Evolutionary conservation across 2,888 invertebrate species (phyloP).

Genomic region (Cephus runcator): DNA sequence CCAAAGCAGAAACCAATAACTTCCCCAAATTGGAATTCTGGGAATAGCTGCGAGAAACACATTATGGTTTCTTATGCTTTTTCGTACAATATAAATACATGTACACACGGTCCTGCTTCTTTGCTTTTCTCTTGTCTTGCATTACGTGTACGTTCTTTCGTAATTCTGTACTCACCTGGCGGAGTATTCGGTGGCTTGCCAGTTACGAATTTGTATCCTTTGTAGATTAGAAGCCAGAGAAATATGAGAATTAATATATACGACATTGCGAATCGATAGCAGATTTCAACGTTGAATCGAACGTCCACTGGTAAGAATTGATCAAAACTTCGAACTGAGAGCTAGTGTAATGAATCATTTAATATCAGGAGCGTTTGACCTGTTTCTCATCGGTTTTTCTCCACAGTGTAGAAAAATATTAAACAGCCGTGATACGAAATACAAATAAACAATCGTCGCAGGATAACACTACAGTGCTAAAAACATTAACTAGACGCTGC

Average conservation of each 20-base stretch:
- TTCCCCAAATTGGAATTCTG: slow-evolving; percentile 72
- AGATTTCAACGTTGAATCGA: no score
- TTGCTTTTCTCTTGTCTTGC: background rate
- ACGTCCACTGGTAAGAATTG: no score
- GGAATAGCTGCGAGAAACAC: slow-evolving; percentile 68
- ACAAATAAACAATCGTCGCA: no score
- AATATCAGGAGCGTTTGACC: no score
- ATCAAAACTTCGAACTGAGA: no score
- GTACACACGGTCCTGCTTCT: background rate
- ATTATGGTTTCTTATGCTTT: background rate
- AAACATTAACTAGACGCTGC: no score
- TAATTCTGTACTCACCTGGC: slow-evolving; percentile 67
- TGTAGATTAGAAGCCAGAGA: slow-evolving; percentile 18
- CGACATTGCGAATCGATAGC: background rate
- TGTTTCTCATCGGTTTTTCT: no score
- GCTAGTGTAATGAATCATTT: no score
- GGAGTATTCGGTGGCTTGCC: slow-evolving; percentile 68
- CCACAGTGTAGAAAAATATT: no score
- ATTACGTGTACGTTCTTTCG: background rate
- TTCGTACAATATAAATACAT: slow-evolving; percentile 1
- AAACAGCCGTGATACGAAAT: no score
- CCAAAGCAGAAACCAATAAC: slow-evolving; percentile 71
- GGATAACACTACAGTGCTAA: no score
- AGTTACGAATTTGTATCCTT: slow-evolving; percentile 32
- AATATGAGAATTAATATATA: background rate